These are phyloP conservation scores for Meloidogyne floridensis DNA, from an alignment of 1,140 invertebrate genomes.

Conservation along the genomic window DNA sequence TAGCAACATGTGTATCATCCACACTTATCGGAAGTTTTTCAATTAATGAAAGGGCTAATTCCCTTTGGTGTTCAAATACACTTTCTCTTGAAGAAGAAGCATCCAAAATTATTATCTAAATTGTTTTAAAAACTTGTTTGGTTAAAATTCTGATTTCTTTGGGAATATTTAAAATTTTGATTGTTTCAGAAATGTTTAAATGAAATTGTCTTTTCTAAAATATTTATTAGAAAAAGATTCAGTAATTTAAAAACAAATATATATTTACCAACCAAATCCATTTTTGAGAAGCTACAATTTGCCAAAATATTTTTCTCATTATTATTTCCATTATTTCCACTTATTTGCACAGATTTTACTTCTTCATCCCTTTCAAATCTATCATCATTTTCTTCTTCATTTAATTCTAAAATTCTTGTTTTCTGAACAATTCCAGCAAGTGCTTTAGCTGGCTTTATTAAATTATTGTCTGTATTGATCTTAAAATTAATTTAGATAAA, in stretches of 20 bases:
- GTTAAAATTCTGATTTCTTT: background rate
- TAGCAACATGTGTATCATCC: conserved; percentile 55
- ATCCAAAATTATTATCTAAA: conserved; percentile 57
- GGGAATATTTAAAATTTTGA: no score
- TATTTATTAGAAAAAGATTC: conserved; percentile 12
- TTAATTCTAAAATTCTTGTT: conserved; percentile 12
- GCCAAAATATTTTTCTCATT: background rate
- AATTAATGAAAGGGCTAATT: conserved; percentile 56
- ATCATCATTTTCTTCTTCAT: conserved; percentile 15
- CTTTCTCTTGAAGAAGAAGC: conserved; percentile 59
- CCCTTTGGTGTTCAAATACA: conserved; percentile 61
- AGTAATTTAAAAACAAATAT: background rate
- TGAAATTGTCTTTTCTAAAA: background rate
- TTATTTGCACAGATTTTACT: background rate
- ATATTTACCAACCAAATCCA: conserved; percentile 27
- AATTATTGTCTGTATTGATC: conserved; percentile 9
- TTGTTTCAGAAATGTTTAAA: no score
- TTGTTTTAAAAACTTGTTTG: background rate
- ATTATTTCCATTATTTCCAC: background rate
- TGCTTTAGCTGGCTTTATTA: conserved; percentile 14
- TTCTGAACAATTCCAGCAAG: background rate
- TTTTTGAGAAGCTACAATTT: conserved; percentile 21
- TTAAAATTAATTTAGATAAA: background rate
- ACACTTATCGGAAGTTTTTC: conserved; percentile 57
- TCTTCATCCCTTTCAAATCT: conserved; percentile 8